Evolutionary conservation across 2,113 vertebrate genomes (phyloP).

Genomic region (Gasterosteus aculeatus): DNA sequence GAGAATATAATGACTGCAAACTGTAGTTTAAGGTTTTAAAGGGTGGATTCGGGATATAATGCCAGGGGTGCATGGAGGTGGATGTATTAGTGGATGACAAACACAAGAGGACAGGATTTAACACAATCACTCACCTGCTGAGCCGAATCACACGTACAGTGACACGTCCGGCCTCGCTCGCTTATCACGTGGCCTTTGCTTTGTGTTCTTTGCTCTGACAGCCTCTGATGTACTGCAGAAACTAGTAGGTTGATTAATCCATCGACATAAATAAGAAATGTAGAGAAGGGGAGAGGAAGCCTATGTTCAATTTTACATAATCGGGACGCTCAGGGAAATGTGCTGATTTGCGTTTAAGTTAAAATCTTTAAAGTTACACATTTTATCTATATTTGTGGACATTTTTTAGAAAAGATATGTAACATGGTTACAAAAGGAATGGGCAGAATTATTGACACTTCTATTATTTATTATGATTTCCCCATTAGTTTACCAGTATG

Average conservation of each 20-base stretch:
- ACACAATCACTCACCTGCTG: constrained; percentile 18
- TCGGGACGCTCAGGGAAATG: no score
- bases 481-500: not conserved
- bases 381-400: no score
- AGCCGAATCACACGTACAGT: constrained; percentile 14
- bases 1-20: not conserved
- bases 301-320: not conserved
- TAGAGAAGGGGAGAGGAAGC: not conserved
- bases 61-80: not conserved
- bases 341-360: not conserved
- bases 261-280: not conserved
- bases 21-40: not conserved
- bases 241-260: not conserved
- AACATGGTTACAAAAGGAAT: not conserved
- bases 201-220: not conserved
- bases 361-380: no score
- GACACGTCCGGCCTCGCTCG: not conserved
- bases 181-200: not conserved
- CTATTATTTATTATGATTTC: not conserved
- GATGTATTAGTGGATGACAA: not conserved
- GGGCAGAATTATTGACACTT: not conserved
- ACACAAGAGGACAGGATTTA: not conserved
- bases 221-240: not conserved
- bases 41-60: not conserved
- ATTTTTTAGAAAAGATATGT: not conserved